Evolutionary conservation across 2,888 invertebrate species (phyloP), one percentile per base, ranked within the genome.

Genomic region (Tanytarsus gracilentus): DNA sequence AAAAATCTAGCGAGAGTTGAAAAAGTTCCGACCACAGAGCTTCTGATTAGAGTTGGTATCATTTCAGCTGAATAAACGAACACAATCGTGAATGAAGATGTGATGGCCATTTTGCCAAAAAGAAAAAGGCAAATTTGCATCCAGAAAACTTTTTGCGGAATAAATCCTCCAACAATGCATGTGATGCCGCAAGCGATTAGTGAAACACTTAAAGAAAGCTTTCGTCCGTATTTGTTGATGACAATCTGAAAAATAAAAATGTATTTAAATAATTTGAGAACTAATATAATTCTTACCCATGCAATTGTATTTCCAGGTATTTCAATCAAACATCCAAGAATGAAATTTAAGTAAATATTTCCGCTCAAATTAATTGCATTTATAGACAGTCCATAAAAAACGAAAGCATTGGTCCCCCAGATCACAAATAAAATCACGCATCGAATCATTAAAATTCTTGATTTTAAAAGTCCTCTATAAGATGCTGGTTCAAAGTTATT

Each of bases 301-400:
- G 55, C 78, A 56, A 80, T 61, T 2, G 76, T 72, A 65, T 80
- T 80, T 3, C 80, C 80, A 6, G 82, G 81, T 64, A 81, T 80
- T 69, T 82, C 81, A 6, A 81, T 72, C n/a, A 81, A 68, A 63
- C 79, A 78, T 1, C 81, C 81, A 26, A 83, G 67, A 4, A 80
- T 75, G 67, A 84, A 85, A 70, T 84, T 85, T 1, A 81, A 62
- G 68, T 84, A 84, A 69, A 83, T 83, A 67, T 84, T 79, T 11
- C 84, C 84, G 61, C 80, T 79, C 62, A 85, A 74, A 55, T 77
- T 79, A 1, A 81, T 82, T 0, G 84, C 78, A 68, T 82, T 84
- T 23, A 85, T 71, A 0, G 83, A 83, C 25, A 85, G 72, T 1
- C 85, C 85, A 66, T 84, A 85, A 66, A 79, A 85, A 3, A 85